Evolutionary conservation across 2,888 invertebrate genomes (phyloP).

Genomic region (Leptinotarsa rubiginosa): DNA sequence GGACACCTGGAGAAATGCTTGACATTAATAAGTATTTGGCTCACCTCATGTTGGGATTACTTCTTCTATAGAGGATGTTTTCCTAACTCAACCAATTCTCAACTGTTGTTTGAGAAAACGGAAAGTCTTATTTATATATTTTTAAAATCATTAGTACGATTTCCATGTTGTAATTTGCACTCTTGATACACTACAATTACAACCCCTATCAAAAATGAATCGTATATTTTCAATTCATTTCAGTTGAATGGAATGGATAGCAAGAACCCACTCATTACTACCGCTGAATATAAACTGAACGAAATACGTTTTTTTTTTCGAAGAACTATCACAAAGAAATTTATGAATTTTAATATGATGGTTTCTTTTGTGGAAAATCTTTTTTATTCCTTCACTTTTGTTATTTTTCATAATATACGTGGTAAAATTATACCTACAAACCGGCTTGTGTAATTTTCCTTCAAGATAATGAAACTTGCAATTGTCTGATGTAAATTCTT

Average conservation of each 20-base stretch:
- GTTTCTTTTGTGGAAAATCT: not conserved
- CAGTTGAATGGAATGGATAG: not conserved
- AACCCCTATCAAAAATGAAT: constrained; percentile 3
- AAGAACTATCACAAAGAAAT: not conserved
- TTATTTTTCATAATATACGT: not conserved
- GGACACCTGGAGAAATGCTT: not conserved
- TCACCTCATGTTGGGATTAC: not conserved
- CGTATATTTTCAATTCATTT: not conserved
- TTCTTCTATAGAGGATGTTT: not conserved
- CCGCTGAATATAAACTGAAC: not conserved
- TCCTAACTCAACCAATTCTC: not conserved
- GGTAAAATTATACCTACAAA: too few species aligned
- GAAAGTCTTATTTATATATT: not conserved
- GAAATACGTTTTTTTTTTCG: not conserved
- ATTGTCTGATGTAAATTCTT: too few species aligned
- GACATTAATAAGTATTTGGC: not conserved
- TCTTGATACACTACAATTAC: not conserved
- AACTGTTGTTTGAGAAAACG: not conserved
- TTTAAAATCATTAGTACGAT: not conserved
- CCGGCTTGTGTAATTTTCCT: not conserved
- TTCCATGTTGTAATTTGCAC: not conserved
- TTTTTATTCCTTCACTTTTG: not conserved
- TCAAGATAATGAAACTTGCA: not conserved
- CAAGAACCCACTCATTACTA: not conserved
- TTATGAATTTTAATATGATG: not conserved